phyloP scores from a whole-genome alignment of 2,113 vertebrate species.

The Sylvia atricapilla region DNA sequence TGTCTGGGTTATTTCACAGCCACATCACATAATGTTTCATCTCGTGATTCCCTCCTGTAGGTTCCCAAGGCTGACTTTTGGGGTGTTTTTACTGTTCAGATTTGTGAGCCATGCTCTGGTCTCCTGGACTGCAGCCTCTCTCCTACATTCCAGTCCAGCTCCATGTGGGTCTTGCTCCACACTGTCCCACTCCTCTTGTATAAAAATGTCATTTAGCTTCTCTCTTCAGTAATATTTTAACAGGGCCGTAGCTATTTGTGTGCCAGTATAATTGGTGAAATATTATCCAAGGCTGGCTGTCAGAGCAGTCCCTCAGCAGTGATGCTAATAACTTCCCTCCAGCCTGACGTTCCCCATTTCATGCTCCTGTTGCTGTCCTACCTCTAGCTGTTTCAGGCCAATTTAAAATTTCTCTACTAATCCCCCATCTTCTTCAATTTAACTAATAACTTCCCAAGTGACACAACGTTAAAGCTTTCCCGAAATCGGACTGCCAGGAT shows the following conservation, averaged over 20 bases:
- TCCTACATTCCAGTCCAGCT: not conserved
- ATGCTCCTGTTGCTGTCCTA: not conserved
- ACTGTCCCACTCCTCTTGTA: not conserved
- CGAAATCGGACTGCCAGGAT: constrained; percentile 8
- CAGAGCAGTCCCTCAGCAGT: not conserved
- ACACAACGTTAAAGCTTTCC: not conserved
- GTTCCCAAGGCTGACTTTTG: not conserved
- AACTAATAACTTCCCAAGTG: constrained; percentile 42
- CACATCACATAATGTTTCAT: not conserved
- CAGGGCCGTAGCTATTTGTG: not conserved
- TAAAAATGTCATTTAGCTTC: not conserved
- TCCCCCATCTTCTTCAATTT: constrained; percentile 26
- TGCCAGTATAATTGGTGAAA: not conserved
- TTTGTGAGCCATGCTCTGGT: fast-evolving
- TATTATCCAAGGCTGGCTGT: not conserved
- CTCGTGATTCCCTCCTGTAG: not conserved
- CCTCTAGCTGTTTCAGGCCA: not conserved
- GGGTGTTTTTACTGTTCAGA: not conserved
- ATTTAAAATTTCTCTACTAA: constrained; percentile 31
- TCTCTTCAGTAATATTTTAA: not conserved
- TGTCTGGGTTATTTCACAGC: not conserved
- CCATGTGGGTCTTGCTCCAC: not conserved
- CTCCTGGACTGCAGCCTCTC: not conserved
- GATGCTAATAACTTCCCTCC: not conserved
- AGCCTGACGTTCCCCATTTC: not conserved